A percentile compares a stretch with the other conserved stretches of the same genome.
Evolutionary conservation across 1,140 invertebrate species (phyloP).

Genomic region (Cydia splendana): DNA sequence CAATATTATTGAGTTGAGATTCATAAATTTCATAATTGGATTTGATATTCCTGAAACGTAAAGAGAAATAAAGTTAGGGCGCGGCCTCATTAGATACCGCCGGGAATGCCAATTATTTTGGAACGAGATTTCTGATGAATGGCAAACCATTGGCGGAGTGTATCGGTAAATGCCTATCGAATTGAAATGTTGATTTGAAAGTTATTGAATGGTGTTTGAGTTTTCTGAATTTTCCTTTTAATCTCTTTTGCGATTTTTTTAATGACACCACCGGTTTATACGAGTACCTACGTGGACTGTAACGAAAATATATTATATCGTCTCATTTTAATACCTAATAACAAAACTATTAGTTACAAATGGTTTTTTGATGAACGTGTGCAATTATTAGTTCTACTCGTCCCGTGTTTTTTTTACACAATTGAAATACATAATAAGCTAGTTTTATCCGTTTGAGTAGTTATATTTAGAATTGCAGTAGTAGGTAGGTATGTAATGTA

Average conservation of each 20-base stretch:
- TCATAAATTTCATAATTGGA: background rate
- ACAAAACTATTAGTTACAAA: too few relatives aligned
- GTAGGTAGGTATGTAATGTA: too few relatives aligned
- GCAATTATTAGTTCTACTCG: too few relatives aligned
- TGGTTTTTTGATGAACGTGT: too few relatives aligned
- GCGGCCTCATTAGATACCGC: background rate
- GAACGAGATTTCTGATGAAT: conserved; percentile 15
- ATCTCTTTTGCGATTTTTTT: background rate
- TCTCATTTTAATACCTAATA: too few relatives aligned
- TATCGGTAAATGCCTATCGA: conserved; percentile 15
- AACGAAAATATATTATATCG: too few relatives aligned
- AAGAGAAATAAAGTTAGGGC: conserved; percentile 22
- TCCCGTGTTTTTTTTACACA: too few relatives aligned
- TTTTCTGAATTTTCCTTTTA: background rate
- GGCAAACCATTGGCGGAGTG: background rate
- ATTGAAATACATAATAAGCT: too few relatives aligned
- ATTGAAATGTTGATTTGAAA: conserved; percentile 16
- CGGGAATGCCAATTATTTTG: conserved; percentile 18
- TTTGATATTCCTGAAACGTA: conserved; percentile 19
- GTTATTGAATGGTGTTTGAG: background rate
- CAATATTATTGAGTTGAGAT: background rate
- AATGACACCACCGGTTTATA: too few relatives aligned
- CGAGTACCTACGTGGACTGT: too few relatives aligned
- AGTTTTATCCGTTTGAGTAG: too few relatives aligned
- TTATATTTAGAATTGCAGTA: too few relatives aligned